Evolutionary conservation across 2,797 vertebrate species (phyloP), one percentile per base, ranked within the genome.

Genomic region (Perodicticus potto): DNA sequence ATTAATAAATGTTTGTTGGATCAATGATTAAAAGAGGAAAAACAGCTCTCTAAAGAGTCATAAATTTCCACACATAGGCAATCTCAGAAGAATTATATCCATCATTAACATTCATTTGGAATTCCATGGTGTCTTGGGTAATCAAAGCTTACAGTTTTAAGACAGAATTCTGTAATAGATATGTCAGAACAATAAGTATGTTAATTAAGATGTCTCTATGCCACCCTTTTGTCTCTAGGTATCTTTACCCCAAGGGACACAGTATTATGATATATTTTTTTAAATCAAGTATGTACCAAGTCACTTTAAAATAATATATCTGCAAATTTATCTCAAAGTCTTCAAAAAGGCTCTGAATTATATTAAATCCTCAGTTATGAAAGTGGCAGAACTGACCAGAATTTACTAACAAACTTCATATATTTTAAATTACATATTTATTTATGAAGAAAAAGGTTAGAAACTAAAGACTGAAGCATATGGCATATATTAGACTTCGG

Each of bases 51-150:
- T 59, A 65, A 37, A 34, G 80, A 95, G 27, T 93, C 86, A 70
- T 87, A 29, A 87, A 89, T 86, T 45, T 88, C 43, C 55, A 89
- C 17, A 86, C 57, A 78, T 22, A 91, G 34, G 40, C 89, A 89
- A 67, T 78, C 32, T 92, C 69, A 63, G 59, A 92, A 84, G 55
- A 93, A 81, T 27, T 70, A 76, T 83, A 94, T 96, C 37, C 57
- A 86, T 86, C 89, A 94, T 89, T 93, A 96, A 77, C 74, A 84
- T 81, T 91, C 55, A 91, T 57, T 74, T 93, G 59, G 80, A 95
- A 94, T 95, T 84, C 67, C 34, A 92, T 23, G 32, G 63, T 92
- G 25, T 86, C 76, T 86, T 72, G 49, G 22, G 29, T 85, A 91
- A 96, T 73, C 32, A 92, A 23, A 86, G 27, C 20, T 82, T 78